Percentiles rank a stretch among this genome's conserved stretches.
These are phyloP conservation scores for Coccyzus lansbergi DNA, from an alignment of 2,797 vertebrate species.

Conservation along the genomic window DNA sequence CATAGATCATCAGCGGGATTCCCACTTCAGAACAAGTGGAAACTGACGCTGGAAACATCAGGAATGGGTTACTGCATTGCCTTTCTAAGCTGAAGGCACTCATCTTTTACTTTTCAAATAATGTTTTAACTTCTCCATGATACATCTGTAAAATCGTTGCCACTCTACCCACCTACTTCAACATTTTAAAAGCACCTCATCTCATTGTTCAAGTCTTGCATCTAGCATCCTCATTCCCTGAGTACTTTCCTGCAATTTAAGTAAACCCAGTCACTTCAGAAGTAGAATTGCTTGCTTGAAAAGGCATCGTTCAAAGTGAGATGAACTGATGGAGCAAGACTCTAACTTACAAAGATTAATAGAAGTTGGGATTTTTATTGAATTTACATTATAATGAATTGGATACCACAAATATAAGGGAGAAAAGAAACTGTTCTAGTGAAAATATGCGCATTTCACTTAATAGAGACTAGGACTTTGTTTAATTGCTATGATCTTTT, in stretches of 20 bases:
- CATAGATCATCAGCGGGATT: not conserved
- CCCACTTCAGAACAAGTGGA: not conserved
- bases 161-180: not conserved
- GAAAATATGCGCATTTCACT: not conserved
- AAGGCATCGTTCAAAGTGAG: not conserved
- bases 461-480: not conserved
- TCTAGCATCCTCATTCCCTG: not conserved
- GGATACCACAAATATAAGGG: not conserved
- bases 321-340: not conserved
- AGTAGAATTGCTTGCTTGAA: not conserved
- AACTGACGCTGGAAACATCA: not conserved
- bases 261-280: not conserved
- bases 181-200: not conserved
- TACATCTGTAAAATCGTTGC: not conserved
- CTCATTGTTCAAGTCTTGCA: not conserved
- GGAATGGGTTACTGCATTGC: accelerated
- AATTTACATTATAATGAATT: not conserved
- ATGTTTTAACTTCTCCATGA: not conserved
- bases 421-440: conserved; percentile 4
- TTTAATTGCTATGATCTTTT: conserved; percentile 10
- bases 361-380: not conserved
- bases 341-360: not conserved
- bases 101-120: not conserved
- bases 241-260: not conserved
- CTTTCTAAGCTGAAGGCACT: not conserved